phyloP scores from a whole-genome alignment of 2,888 invertebrate genomes.

The Branchellion lobata region DNA sequence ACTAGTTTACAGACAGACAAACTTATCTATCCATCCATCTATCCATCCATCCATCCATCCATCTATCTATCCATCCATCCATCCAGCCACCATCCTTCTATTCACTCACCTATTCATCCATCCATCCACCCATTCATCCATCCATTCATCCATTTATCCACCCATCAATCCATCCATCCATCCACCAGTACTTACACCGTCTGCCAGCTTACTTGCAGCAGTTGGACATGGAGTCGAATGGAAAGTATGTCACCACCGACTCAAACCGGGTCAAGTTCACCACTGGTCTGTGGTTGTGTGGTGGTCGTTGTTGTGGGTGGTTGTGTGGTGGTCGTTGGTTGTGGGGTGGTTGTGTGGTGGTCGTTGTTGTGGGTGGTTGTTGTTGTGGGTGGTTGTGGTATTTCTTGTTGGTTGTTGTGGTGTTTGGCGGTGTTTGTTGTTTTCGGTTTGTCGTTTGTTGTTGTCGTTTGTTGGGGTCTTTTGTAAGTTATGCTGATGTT shows the following conservation, averaged over 20 bases:
- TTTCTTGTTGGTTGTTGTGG: no score
- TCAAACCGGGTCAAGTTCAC: slow-evolving; percentile 64
- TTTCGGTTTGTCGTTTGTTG: no score
- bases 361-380: no score
- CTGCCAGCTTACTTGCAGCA: slow-evolving; percentile 99
- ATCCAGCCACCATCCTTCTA: background rate
- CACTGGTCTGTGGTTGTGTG: no score
- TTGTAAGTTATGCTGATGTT: no score
- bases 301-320: no score
- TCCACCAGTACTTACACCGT: slow-evolving; percentile 78
- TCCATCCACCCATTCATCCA: background rate
- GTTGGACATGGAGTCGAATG: slow-evolving; percentile 99
- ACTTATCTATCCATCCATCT: background rate
- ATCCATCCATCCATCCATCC: background rate
- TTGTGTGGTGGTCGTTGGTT: no score
- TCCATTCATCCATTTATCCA: background rate
- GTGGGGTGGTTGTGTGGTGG: no score
- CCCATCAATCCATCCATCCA: background rate
- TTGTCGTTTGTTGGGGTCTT: no score
- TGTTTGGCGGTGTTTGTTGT: no score
- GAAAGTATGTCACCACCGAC: slow-evolving; percentile 72
- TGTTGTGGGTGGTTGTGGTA: no score
- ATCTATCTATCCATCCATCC: background rate
- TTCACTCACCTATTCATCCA: background rate
- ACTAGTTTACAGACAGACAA: no score